These are phyloP conservation scores for Enteromius viviparus DNA, from an alignment of 2,797 vertebrate genomes.

Conservation along the genomic window DNA sequence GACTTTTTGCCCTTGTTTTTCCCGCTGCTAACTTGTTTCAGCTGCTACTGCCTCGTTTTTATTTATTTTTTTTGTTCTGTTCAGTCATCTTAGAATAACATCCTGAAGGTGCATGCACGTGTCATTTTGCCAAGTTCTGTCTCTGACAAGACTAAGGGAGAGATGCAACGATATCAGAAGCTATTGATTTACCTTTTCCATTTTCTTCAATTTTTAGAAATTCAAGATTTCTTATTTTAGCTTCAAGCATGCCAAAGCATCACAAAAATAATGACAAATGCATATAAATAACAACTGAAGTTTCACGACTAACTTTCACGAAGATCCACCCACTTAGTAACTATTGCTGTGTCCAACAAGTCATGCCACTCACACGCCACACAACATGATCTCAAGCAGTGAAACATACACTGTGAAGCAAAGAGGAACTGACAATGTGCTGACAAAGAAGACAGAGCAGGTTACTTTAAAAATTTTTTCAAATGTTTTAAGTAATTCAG, in stretches of 20 bases:
- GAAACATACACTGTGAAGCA: no score
- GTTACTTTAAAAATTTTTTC: background rate
- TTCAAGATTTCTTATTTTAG: background rate
- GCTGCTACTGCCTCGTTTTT: background rate
- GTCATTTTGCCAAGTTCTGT: background rate
- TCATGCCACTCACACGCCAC: background rate
- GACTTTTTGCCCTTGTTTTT: constrained; percentile 53
- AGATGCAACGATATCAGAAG: background rate
- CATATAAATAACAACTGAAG: background rate
- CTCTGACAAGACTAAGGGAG: background rate
- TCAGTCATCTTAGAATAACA: background rate
- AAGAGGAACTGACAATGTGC: no score
- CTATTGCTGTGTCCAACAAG: background rate
- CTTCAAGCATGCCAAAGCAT: background rate
- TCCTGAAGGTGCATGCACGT: background rate
- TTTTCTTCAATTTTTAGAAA: background rate
- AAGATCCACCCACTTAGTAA: background rate
- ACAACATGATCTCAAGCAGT: no score
- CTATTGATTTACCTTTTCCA: background rate
- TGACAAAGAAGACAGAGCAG: no score
- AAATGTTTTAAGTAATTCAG: background rate
- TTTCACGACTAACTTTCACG: no score
- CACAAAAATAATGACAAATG: background rate
- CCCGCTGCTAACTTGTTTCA: background rate
- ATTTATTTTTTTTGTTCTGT: background rate